Evolutionary conservation across 2,797 vertebrate genomes (phyloP).

Genomic region (Mus caroli): DNA sequence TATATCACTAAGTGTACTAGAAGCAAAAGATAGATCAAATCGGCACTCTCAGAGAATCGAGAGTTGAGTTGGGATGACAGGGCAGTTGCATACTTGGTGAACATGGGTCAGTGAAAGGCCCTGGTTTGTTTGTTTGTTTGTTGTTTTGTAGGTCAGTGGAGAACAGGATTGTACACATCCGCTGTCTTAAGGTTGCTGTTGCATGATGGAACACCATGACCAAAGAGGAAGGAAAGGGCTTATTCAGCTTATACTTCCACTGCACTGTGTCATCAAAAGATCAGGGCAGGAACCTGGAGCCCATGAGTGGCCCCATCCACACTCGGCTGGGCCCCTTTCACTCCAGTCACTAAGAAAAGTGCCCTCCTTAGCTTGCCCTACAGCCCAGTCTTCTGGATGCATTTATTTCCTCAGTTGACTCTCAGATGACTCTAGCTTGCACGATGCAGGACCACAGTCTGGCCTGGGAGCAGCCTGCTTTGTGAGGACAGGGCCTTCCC

Average conservation of each 20-base stretch:
- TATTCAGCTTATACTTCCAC: not conserved
- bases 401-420: not conserved
- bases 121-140: too few species aligned
- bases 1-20: not conserved
- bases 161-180: not conserved
- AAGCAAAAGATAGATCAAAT: not conserved
- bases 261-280: not conserved
- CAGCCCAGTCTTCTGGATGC: not conserved
- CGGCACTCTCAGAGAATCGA: not conserved
- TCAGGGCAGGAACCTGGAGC: not conserved
- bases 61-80: not conserved
- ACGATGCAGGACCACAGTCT: not conserved
- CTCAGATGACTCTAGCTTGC: not conserved
- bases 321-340: too few species aligned
- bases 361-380: not conserved
- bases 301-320: not conserved
- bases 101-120: not conserved
- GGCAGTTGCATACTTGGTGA: not conserved
- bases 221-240: not conserved
- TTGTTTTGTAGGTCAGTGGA: not conserved
- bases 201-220: not conserved
- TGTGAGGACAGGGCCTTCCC: not conserved
- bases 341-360: not conserved
- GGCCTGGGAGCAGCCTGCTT: fast-evolving
- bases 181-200: not conserved